A percentile compares a stretch with the other conserved stretches of the same genome.
These are phyloP conservation scores for Gambusia holbrooki DNA, from an alignment of 2,113 vertebrate species.

Conservation along the genomic window DNA sequence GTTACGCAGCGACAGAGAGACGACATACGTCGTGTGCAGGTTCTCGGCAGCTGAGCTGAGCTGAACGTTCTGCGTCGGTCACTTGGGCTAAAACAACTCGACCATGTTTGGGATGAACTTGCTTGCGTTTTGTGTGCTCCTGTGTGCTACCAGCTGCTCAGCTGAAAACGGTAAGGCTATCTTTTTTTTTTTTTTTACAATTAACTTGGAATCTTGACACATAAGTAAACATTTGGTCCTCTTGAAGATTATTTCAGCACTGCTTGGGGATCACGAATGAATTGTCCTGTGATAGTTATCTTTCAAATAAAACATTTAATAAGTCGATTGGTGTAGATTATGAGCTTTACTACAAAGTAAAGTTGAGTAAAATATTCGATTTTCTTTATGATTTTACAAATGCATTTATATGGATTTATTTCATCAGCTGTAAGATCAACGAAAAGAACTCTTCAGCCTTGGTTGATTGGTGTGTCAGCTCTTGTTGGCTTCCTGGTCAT, in stretches of 20 bases:
- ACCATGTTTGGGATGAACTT: background rate
- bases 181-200: background rate
- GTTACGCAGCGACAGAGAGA: background rate
- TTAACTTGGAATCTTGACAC: background rate
- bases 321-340: background rate
- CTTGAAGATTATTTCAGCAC: background rate
- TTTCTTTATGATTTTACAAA: background rate
- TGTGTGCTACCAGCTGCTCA: background rate
- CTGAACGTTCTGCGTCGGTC: background rate
- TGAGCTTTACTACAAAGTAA: background rate
- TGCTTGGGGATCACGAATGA: too few relatives aligned
- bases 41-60: background rate
- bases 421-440: background rate
- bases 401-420: background rate
- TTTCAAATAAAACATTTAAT: background rate
- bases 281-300: background rate
- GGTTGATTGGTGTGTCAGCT: conserved; percentile 82
- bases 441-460: conserved; percentile 75
- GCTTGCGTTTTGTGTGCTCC: background rate
- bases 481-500: conserved; percentile 86
- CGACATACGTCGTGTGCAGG: background rate
- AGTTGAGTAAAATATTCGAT: background rate
- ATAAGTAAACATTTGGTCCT: too few relatives aligned
- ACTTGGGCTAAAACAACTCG: background rate
- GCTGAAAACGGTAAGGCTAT: background rate